Conservation (phyloP, 2,113 vertebrate species). For the Leptocoma aspasia region DNA sequence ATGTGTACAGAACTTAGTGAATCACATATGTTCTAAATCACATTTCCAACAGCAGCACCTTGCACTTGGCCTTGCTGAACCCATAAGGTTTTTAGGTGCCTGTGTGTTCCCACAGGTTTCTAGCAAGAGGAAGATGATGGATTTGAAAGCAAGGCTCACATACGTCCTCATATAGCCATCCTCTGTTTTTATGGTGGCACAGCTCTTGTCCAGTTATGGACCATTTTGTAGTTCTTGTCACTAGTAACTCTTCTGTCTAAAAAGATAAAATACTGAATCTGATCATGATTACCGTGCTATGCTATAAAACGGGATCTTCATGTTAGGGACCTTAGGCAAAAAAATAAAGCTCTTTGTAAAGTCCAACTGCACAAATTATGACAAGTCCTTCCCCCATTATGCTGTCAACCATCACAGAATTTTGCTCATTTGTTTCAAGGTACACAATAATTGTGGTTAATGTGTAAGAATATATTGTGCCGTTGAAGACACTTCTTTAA, state of each 20-base stretch:
- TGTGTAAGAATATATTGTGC: background rate
- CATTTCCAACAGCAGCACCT: background rate
- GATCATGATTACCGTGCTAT: background rate
- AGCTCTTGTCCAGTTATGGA: background rate
- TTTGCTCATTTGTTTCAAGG: background rate
- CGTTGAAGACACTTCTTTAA: background rate
- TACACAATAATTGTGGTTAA: background rate
- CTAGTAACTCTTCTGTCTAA: background rate
- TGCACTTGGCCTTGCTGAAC: background rate
- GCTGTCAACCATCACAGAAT: background rate
- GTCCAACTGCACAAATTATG: fast-evolving
- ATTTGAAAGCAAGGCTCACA: background rate
- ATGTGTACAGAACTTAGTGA: background rate
- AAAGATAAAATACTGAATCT: background rate
- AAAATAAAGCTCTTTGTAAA: background rate
- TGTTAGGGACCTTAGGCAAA: background rate
- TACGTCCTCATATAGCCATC: background rate
- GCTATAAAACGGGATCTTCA: background rate
- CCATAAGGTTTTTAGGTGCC: fast-evolving
- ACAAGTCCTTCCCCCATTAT: background rate
- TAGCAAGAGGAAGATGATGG: background rate
- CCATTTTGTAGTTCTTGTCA: background rate
- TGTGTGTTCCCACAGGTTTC: background rate
- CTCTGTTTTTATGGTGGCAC: background rate
- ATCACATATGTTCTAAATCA: background rate